phyloP scores from a whole-genome alignment of 2,797 vertebrate species.

The Sarcoramphus papa region DNA sequence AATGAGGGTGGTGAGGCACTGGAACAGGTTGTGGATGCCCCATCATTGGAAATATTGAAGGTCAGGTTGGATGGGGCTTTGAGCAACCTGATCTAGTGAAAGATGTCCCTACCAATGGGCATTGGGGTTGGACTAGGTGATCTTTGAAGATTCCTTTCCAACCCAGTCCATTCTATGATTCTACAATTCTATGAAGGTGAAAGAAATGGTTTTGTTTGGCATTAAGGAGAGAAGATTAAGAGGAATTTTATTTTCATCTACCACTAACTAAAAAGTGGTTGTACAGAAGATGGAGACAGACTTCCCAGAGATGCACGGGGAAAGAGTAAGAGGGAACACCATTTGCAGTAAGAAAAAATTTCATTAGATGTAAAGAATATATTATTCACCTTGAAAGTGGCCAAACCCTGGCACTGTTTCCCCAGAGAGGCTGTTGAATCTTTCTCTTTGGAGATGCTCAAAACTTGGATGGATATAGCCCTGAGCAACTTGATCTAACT shows the following conservation, averaged over 20 bases:
- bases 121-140: no score
- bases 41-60: no score
- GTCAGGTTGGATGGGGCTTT: no score
- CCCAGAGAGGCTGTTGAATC: neutral
- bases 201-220: neutral
- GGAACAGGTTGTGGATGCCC: no score
- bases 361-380: neutral
- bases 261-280: neutral
- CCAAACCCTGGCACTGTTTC: neutral
- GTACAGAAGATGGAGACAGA: neutral
- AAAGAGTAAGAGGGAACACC: neutral
- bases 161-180: neutral
- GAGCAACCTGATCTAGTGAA: no score
- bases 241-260: neutral
- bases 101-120: no score
- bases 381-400: neutral
- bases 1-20: no score
- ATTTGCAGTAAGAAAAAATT: neutral
- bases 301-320: neutral
- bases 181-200: neutral
- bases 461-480: neutral
- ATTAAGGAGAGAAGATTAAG: neutral
- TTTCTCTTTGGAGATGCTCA: neutral
- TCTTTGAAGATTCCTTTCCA: no score
- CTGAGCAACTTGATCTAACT: neutral